Evolutionary conservation across 2,888 invertebrate genomes (phyloP).

Genomic region (Ephialtes manifestator): DNA sequence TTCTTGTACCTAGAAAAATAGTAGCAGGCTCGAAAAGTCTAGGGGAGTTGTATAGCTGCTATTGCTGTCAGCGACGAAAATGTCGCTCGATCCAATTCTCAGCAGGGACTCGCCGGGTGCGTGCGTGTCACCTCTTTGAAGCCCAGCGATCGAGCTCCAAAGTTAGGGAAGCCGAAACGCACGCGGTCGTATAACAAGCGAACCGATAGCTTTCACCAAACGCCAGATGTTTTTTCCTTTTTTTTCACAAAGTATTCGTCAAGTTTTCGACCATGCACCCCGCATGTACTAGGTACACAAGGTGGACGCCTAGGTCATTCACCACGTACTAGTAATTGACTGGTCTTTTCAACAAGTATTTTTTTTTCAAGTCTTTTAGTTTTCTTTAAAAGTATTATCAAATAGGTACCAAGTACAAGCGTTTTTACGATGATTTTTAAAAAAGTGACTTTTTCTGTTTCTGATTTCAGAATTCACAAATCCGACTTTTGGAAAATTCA

Average conservation of each 20-base stretch:
- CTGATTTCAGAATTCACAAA: too few relatives aligned
- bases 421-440: too few relatives aligned
- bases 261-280: not conserved
- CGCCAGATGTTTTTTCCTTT: slow-evolving; percentile 20
- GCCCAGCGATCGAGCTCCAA: slow-evolving; percentile 11
- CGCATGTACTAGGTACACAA: not conserved
- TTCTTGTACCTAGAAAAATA: not conserved
- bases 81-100: slow-evolving; percentile 16
- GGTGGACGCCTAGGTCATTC: not conserved
- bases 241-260: slow-evolving; percentile 11
- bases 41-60: not conserved
- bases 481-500: too few relatives aligned
- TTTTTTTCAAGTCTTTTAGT: too few relatives aligned
- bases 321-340: not conserved
- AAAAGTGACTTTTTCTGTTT: too few relatives aligned
- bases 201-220: slow-evolving; percentile 44
- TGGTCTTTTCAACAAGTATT: not conserved
- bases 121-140: slow-evolving; percentile 37
- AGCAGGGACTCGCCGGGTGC: slow-evolving; percentile 31
- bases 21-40: not conserved
- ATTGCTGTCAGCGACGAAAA: slow-evolving; percentile 3
- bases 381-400: too few relatives aligned
- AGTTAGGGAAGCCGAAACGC: slow-evolving; percentile 23
- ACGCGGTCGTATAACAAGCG: slow-evolving; percentile 13
- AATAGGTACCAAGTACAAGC: too few relatives aligned